Base-by-base conservation (phyloP, 2,113 vertebrate species). In the Prochilodus magdalenae region DNA sequence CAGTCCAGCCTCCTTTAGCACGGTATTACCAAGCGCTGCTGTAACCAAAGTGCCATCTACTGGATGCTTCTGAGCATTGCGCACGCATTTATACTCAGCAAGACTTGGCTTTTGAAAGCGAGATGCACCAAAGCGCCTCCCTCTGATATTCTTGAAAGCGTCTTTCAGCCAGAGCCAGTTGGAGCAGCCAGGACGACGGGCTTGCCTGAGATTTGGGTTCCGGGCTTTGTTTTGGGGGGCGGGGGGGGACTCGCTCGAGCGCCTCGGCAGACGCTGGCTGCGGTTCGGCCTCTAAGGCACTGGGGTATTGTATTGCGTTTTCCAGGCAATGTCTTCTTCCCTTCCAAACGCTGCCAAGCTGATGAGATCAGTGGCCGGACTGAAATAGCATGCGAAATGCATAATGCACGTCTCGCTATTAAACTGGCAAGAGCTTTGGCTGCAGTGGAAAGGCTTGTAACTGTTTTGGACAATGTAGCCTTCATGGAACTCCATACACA, bases 21-120 rank as follows among this genome's bases (percentile, higher is more conserved):
- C 24, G 10, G n/a, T n/a, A n/a, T n/a, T n/a, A n/a, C n/a, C n/a
- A n/a, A 18, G 5, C 29, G 24, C 81, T 1, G 70, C 90, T 92
- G 92, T 91, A 92, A 87, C 93, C 85, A 94, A 92, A 94, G 91
- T 94, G 94, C 94, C 94, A 94, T 90, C 94, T 94, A 2, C 91
- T 93, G 94, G 93, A 63, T 36, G 60, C 24, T 81, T 27, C 5
- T 26, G 62, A 51, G 74, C 70, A 44, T 73, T 81, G 84, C 81
- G 87, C 84, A 88, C 86, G 13, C 82, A 84, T 85, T 89, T 87
- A 88, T 26, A 84, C 77, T 36, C 40, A 73, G 84, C 36, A 63
- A 79, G 74, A n/a, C 89, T 83, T 33, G 81, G 74, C 88, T 83
- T 62, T 84, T 20, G 20, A 78, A 69, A 75, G 78, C 80, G 85